These are phyloP conservation scores for Acipenser oxyrinchus DNA, from an alignment of 2,797 vertebrate species.

Conservation along the genomic window DNA sequence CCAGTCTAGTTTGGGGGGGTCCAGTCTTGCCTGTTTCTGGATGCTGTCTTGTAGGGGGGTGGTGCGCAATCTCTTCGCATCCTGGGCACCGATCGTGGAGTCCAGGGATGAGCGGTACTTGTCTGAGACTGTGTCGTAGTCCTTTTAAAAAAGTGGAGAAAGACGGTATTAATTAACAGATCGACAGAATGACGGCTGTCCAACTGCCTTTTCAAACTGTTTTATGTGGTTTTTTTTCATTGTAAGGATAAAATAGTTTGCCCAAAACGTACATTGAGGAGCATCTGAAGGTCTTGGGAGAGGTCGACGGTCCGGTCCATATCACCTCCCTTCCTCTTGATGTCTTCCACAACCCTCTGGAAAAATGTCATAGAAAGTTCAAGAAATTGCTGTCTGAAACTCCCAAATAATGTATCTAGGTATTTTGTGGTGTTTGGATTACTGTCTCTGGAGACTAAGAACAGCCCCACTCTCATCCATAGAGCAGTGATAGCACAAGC, in stretches of 20 bases:
- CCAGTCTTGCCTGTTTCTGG: slow-evolving; percentile 64
- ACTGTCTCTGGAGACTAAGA: no score
- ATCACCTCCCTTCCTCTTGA: slow-evolving; percentile 72
- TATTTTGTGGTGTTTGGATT: no score
- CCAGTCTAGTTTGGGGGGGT: no score
- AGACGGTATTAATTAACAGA: neutral
- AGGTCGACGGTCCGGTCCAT: slow-evolving; percentile 59
- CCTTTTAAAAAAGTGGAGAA: slow-evolving; percentile 47
- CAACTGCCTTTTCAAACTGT: neutral
- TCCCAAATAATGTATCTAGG: no score
- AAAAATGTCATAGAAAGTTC: slow-evolving; percentile 1
- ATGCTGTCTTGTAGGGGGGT: slow-evolving; percentile 66
- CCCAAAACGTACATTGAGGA: slow-evolving; percentile 64
- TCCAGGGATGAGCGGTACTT: slow-evolving; percentile 66
- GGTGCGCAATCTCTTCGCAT: slow-evolving; percentile 47
- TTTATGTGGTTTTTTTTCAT: slow-evolving; percentile 8
- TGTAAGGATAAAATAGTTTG: neutral
- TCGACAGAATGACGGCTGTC: no score
- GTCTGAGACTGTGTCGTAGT: slow-evolving; percentile 69
- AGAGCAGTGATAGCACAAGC: no score
- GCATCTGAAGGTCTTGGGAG: slow-evolving; percentile 69
- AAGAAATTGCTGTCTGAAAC: no score
- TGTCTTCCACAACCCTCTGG: slow-evolving; percentile 79
- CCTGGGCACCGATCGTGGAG: slow-evolving; percentile 34
- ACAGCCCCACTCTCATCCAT: no score